Conservation (phyloP, 2,113 vertebrate species). For the Hippolais icterina region DNA sequence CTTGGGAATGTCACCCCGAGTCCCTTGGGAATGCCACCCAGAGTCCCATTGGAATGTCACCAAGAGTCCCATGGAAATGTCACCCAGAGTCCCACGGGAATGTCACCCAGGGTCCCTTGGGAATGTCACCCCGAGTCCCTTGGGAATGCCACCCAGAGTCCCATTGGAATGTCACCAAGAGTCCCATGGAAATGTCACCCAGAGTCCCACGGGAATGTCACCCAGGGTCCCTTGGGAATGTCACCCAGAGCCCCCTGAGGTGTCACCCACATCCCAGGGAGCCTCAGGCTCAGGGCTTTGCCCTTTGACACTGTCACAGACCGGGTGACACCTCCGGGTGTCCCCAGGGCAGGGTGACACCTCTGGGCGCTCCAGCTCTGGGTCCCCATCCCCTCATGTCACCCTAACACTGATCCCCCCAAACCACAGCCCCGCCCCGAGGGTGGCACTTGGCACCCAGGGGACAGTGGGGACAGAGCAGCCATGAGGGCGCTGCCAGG, state of each 20-base stretch:
- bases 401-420: not conserved
- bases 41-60: rapidly evolving
- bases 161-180: no score
- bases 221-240: rapidly evolving
- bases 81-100: no score
- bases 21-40: not conserved
- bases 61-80: no score
- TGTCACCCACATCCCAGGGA: not conserved
- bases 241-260: no score
- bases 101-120: not conserved
- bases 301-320: not conserved
- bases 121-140: no score
- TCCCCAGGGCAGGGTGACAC: no score
- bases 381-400: rapidly evolving
- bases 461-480: not conserved
- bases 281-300: not conserved
- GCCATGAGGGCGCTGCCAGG: not conserved
- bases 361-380: not conserved
- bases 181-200: rapidly evolving
- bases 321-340: not conserved
- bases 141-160: no score
- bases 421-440: not conserved
- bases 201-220: no score
- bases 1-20: not conserved
- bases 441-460: not conserved